Evolutionary conservation across 2,113 vertebrate genomes (phyloP), one percentile per base, ranked within the genome.

Genomic region (Sturnus vulgaris): DNA sequence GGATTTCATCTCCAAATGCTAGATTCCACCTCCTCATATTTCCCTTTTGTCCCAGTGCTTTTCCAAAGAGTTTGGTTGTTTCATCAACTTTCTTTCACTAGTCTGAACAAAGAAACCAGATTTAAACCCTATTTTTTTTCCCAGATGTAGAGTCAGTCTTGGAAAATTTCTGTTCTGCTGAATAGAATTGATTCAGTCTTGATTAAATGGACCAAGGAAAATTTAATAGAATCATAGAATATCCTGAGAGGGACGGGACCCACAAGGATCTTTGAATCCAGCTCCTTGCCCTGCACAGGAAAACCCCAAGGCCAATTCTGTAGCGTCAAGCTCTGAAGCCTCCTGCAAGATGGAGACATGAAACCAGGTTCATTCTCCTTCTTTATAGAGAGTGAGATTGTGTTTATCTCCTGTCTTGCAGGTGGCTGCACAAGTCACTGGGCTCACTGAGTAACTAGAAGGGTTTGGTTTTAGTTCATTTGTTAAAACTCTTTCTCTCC

Each of bases 11-110:
- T 68, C 28, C 16, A 76, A n/a, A 28, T 23, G 1, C 25, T 59
- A 35, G 7, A 5, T 42, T 86, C 71, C 42, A 37, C 25, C 23
- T 72, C 25, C 17, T 2, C 0, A 0, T 53, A 11, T 33, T 76
- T 92, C 27, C 42, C 5, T 64, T 57, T 42, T 22, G 4, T 64
- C 22, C 10, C 20, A 33, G 10, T 0, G 0, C 11, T 88, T 69
- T 59, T 68, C 23, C 56, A 22, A 14, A 3, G 12, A 17, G 3
- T 37, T 57, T 57, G 11, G 12, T 31, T 81, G 57, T 9, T n/a
- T 44, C 24, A 68, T 25, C 3, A 47, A 25, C 15, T 28, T 75
- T 68, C 6, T 75, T 86, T 86, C 10, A 10, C 31, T 61, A 46
- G 8, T 56, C 15, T 61, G 46, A 61, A 60, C 21, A 0, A 7